Percentiles rank a stretch among this genome's conserved stretches.
phyloP scores from a whole-genome alignment of 2,113 vertebrate genomes.

The Calidris pugnax region DNA sequence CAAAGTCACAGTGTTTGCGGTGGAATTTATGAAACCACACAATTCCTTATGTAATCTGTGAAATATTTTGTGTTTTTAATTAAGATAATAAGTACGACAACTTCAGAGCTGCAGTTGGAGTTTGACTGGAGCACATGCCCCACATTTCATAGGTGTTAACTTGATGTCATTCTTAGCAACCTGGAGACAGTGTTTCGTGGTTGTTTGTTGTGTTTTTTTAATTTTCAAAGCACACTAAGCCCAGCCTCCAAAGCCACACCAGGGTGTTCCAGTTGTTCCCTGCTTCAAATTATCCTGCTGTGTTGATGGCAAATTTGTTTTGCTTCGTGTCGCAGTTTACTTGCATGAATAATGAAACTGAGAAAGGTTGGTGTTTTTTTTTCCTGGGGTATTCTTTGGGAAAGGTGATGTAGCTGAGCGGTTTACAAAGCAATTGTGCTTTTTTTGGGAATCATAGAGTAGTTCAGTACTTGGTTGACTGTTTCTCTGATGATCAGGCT shows the following conservation, averaged over 20 bases:
- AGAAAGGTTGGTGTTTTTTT: background rate
- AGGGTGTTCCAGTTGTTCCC: background rate
- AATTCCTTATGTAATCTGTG: background rate
- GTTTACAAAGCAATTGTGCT: slow-evolving; percentile 16
- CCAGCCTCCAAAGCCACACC: background rate
- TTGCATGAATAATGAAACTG: background rate
- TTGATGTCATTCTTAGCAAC: background rate
- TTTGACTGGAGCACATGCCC: background rate
- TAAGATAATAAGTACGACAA: background rate
- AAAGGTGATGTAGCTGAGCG: background rate
- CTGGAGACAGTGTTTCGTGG: rapidly evolving
- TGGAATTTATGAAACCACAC: background rate
- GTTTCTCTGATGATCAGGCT: background rate
- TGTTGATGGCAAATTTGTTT: background rate
- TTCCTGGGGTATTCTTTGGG: background rate
- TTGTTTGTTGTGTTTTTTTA: background rate
- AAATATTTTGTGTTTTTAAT: background rate
- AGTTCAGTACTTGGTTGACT: background rate
- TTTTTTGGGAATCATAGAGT: slow-evolving; percentile 39
- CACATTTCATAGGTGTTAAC: background rate
- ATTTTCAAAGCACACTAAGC: background rate
- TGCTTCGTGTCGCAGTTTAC: background rate
- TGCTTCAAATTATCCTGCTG: background rate
- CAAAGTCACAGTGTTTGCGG: background rate
- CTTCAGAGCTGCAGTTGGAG: background rate